phyloP scores from a whole-genome alignment of 2,888 invertebrate species.

The Oeneis ivallda region DNA sequence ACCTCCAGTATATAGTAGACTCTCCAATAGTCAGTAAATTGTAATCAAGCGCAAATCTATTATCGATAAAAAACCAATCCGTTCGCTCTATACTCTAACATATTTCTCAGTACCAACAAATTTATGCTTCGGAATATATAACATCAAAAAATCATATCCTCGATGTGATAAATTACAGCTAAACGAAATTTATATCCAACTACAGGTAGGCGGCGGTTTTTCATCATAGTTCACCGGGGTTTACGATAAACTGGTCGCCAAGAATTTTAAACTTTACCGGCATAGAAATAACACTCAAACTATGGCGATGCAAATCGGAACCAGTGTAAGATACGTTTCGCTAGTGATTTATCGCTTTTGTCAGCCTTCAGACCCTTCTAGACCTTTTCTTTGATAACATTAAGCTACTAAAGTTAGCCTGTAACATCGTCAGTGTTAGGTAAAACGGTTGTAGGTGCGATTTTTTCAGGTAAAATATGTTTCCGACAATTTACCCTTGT shows the following conservation, averaged over 20 bases:
- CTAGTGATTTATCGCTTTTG: slow-evolving; percentile 36
- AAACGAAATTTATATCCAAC: slow-evolving; percentile 36
- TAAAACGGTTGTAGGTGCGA: slow-evolving; percentile 11
- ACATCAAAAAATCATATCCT: slow-evolving; percentile 35
- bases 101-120: slow-evolving; percentile 22
- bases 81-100: not conserved
- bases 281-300: slow-evolving; percentile 2
- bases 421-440: slow-evolving; percentile 20
- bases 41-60: not conserved
- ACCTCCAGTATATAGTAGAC: too few relatives aligned
- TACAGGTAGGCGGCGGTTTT: slow-evolving; percentile 36
- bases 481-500: not conserved
- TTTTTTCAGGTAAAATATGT: not conserved
- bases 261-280: slow-evolving; percentile 8
- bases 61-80: slow-evolving; percentile 9
- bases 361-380: slow-evolving; percentile 35
- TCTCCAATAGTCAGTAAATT: not conserved
- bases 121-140: slow-evolving; percentile 29
- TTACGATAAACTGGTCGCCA: not conserved
- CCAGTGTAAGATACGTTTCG: slow-evolving; percentile 25
- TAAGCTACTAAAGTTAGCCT: slow-evolving; percentile 30
- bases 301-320: not conserved
- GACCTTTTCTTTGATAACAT: slow-evolving; percentile 33
- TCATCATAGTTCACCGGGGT: slow-evolving; percentile 26
- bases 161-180: slow-evolving; percentile 36